These are phyloP conservation scores for Ceratitis capitata DNA, from an alignment of 1,140 invertebrate species.

Conservation along the genomic window DNA sequence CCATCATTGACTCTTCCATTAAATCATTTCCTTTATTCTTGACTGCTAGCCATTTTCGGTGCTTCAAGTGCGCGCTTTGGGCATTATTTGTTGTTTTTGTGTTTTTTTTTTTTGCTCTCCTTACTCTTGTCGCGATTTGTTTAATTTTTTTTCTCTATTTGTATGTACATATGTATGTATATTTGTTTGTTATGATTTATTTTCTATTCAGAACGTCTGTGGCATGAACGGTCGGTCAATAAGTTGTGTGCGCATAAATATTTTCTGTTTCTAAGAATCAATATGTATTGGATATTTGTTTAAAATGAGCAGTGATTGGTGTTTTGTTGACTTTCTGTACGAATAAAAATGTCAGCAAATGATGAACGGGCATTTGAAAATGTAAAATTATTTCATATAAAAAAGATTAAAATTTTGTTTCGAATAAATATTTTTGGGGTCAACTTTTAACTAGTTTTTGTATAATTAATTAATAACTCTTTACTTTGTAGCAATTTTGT, in stretches of 20 bases:
- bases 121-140: neutral
- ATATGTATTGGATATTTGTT: neutral
- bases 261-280: neutral
- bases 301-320: neutral
- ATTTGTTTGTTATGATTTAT: neutral
- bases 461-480: neutral
- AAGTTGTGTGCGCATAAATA: neutral
- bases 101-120: no score
- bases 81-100: neutral
- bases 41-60: neutral
- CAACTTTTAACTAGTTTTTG: neutral
- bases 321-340: no score
- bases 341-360: no score
- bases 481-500: neutral
- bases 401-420: neutral
- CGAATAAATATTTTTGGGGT: neutral
- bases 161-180: neutral
- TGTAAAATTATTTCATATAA: neutral
- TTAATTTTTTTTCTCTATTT: neutral
- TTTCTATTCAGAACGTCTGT: neutral
- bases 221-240: neutral
- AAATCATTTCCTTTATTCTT: neutral
- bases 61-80: neutral
- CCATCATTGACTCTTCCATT: no score
- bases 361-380: neutral